Evolutionary conservation across 1,140 invertebrate species (phyloP).

Genomic region (Lordiphosa stackelbergi): DNA sequence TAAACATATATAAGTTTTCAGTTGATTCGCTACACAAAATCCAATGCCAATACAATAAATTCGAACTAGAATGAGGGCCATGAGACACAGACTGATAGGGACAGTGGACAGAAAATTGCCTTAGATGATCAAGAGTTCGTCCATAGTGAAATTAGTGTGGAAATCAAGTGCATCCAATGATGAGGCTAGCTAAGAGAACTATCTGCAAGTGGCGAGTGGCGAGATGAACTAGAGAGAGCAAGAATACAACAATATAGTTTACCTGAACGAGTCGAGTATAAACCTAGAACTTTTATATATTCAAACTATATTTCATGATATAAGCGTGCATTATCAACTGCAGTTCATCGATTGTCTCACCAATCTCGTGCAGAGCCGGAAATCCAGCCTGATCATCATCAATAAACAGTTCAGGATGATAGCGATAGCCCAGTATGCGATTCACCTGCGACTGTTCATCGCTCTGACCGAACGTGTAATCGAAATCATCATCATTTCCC

Average conservation of each 20-base stretch:
- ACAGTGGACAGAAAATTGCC: too few species aligned
- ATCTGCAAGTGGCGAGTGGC: constrained; percentile 7
- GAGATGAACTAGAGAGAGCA: constrained; percentile 20
- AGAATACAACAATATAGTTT: constrained; percentile 38
- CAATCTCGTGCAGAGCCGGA: constrained; percentile 73
- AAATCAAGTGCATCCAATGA: too few species aligned
- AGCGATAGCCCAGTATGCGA: constrained; percentile 63
- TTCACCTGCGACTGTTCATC: constrained; percentile 57
- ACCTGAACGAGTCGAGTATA: constrained; percentile 51
- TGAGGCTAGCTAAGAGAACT: too few species aligned
- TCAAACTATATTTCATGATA: constrained; percentile 76
- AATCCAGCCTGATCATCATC: constrained; percentile 71
- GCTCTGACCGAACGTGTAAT: constrained; percentile 56
- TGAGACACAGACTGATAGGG: too few species aligned
- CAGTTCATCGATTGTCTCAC: constrained; percentile 77
- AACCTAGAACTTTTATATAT: constrained; percentile 57
- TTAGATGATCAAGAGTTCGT: too few species aligned
- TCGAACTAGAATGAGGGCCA: too few species aligned
- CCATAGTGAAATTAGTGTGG: too few species aligned
- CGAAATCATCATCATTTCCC: constrained; percentile 28
- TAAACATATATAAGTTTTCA: constrained; percentile 19
- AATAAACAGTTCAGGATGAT: constrained; percentile 70
- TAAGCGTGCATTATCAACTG: constrained; percentile 76
- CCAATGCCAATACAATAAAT: constrained; percentile 10
- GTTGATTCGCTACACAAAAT: constrained; percentile 12